Percentiles rank a stretch among this genome's conserved stretches.
Evolutionary conservation across 2,888 invertebrate genomes (phyloP).

Genomic region (Tachina grossa): DNA sequence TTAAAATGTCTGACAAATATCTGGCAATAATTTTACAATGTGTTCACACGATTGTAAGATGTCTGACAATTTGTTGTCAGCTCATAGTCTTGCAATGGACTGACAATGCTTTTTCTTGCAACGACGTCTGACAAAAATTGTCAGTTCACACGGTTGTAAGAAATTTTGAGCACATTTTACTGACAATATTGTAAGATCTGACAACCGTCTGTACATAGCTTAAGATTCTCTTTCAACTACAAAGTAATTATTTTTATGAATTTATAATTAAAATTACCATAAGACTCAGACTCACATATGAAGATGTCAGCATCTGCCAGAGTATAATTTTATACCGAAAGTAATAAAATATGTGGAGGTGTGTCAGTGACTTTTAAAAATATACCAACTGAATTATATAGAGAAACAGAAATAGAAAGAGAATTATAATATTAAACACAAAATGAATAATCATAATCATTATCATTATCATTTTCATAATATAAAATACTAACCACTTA

Average conservation of each 20-base stretch:
- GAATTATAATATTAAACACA: neutral
- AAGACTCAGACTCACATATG: neutral
- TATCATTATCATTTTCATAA: constrained; percentile 18
- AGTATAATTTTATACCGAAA: constrained; percentile 6
- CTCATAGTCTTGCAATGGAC: no score
- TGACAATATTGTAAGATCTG: no score
- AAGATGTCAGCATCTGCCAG: neutral
- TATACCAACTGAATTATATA: constrained; percentile 18
- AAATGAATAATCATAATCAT: constrained; percentile 20
- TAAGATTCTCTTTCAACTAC: constrained; percentile 15
- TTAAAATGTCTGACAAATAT: no score
- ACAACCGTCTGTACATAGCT: no score
- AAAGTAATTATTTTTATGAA: constrained; percentile 16
- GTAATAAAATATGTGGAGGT: constrained; percentile 16
- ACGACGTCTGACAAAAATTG: no score
- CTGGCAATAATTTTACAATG: no score
- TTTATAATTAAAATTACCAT: constrained; percentile 49
- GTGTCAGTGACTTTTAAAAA: constrained; percentile 59
- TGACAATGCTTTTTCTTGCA: no score
- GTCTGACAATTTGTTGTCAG: no score
- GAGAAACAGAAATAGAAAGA: neutral
- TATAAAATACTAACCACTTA: constrained; percentile 20
- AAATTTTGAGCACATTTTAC: no score
- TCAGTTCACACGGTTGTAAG: no score
- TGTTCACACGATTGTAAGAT: no score